Base-by-base conservation (phyloP, 2,888 invertebrate genomes). In the Chorisops tibialis region DNA sequence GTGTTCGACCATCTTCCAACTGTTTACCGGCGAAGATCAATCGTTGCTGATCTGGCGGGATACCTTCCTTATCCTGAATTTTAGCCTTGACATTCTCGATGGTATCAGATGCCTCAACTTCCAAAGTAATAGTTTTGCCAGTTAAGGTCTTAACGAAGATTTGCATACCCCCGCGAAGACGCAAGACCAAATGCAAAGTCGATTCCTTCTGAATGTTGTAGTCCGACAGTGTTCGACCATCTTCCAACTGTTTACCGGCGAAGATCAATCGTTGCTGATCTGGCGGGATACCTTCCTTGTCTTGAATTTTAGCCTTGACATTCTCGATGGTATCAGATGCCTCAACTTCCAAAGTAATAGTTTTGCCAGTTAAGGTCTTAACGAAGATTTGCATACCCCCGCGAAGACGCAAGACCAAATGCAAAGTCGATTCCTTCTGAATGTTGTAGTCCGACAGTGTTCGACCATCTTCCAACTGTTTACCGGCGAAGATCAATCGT, bases 351-450 rank as follows among this genome's bases (percentile, higher is more conserved):
- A 62, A 62, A 2, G 62, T 62, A 11, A 62, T 62, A 16, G 62
- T 62, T 19, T 62, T 62, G 11, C 62, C 62, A 12, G 62, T 62
- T 22, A 62, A 47, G 1, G 62, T 62, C 22, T 62, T 62, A 2
- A 62, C 62, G 47, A 62, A 62, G 11, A 62, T 51, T 39, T 60
- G 60, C 60, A 60, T 60, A 51, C 60, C 60, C 43, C 60, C 60
- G 9, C 60, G 43, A 16, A 60, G 51, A 43, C 60, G 60, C 6
- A 60, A 14, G 1, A 60, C 60, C 30, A 60, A 43, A 21, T 62
- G 62, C n/a, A 62, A 35, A 18, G 62, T 62, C 0, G 62, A 62
- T 35, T 62, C 62, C 22, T 62, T 62, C 49, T 62, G 62, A 24
- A 62, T 56, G 39, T 54, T 56, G 35, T 62, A 62, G 41, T 62